Base-by-base conservation (phyloP, 2,888 invertebrate species). In the Siphonodentalium dalli region DNA sequence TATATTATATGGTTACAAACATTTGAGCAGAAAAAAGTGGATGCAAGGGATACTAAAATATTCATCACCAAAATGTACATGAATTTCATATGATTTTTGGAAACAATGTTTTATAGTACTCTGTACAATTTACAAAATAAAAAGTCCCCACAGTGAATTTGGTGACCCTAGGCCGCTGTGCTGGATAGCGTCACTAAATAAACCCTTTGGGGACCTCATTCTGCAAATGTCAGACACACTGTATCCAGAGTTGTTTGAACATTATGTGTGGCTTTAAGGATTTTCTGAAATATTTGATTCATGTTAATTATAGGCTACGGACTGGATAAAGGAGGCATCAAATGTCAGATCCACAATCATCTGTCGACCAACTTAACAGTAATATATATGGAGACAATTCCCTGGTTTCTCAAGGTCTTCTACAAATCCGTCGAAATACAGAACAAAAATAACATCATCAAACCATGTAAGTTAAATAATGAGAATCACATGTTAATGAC, bases 301-400 rank as follows among this genome's bases (percentile, higher is more conserved):
- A n/a, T 35, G 29, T 23, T 26, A 15, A 40, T 54, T 61, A 0
- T 67, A 87, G 95, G 94, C 3, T 92, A 91, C 83, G 96, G 96
- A 0, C 91, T 94, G 82, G 93, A 94, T 80, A 87, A 87, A 72
- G 96, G 96, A 11, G 92, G 93, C 43, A 89, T 97, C 68, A 89
- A 91, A 0, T 91, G 91, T 21, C 89, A 91, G 79, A 84, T 95
- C 43, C 88, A 88, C 54, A 95, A 95, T 75, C 90, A 91, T 29
- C 66, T 74, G 26, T 65, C 68, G 9, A 60, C 72, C 40, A 65
- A 79, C 29, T 59, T 96, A 48, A 88, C 91, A 69, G 86, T 94
- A 33, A 86, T 94, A 44, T 85, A 95, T 54, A 85, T 95, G 78
- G 95, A 97, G 83, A 90, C 93, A 80, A 88, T 97, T 65, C 85